These are phyloP conservation scores for Brachionus rubens DNA, from an alignment of 1,140 invertebrate species.

Conservation along the genomic window DNA sequence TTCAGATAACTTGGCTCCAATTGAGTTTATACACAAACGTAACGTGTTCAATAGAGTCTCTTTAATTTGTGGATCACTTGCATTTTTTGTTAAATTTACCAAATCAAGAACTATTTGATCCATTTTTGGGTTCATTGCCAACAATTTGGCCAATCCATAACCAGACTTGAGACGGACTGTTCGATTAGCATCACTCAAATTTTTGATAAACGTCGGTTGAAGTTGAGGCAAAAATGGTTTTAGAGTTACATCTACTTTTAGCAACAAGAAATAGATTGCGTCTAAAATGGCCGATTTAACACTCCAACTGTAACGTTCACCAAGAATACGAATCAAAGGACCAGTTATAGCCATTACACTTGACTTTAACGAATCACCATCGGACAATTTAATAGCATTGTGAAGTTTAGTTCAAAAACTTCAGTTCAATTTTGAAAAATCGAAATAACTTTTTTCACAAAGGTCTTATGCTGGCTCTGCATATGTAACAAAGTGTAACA, in stretches of 20 bases:
- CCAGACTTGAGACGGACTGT: slow-evolving; percentile 84
- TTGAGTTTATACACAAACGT: slow-evolving; percentile 73
- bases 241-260: slow-evolving; percentile 76
- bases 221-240: slow-evolving; percentile 97
- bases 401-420: too few relatives aligned
- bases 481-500: too few relatives aligned
- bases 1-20: slow-evolving; percentile 83
- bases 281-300: slow-evolving; percentile 94
- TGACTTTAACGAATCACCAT: slow-evolving; percentile 73
- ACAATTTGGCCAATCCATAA: slow-evolving; percentile 78
- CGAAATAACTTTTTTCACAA: too few relatives aligned
- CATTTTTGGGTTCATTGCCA: slow-evolving; percentile 80
- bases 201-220: slow-evolving; percentile 93
- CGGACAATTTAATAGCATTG: slow-evolving; percentile 74
- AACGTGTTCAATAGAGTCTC: slow-evolving; percentile 88
- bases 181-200: slow-evolving; percentile 80
- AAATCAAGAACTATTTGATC: slow-evolving; percentile 83
- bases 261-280: slow-evolving; percentile 82
- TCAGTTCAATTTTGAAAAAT: too few relatives aligned
- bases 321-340: slow-evolving; percentile 90
- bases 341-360: slow-evolving; percentile 95
- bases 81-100: slow-evolving; percentile 76
- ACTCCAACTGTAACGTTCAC: slow-evolving; percentile 85
- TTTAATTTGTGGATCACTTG: slow-evolving; percentile 76
- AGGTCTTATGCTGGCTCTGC: too few relatives aligned